Evolutionary conservation across 1,140 invertebrate genomes (phyloP), one percentile per base, ranked within the genome.

Genomic region (Carposina sasakii): DNA sequence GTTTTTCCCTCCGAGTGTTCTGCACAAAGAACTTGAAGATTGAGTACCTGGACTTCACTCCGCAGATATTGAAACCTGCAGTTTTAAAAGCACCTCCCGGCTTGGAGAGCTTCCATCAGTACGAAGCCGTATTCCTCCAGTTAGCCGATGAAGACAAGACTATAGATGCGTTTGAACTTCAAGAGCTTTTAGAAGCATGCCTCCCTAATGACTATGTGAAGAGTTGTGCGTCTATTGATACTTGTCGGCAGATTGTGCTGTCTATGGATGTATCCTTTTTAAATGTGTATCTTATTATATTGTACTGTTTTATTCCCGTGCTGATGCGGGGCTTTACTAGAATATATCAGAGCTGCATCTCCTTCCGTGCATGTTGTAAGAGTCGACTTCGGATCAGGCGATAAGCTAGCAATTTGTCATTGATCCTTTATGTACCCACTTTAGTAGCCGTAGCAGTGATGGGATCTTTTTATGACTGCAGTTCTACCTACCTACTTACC

Each of bases 121-220:
- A 97, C 67, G 94, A 97, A 76, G 92, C 94, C 0, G 92, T 96
- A 0, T 97, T 97, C 70, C 83, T 97, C 36, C 94, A 97, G 71
- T 76, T 97, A 40, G 95, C 95, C 0, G 95, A 97, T 75, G 95
- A 97, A 75, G 91, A 92, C 60, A 87, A 91, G 70, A 95, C 95
- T 0, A 93, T 98, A 31, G 96, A 96, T 67, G 92, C 94, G 6
- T 98, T 97, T 66, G 95, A 97, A 74, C 85, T 98, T 9, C 95
- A 97, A 75, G 96, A 98, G 76, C 83, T 97, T 13, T 82, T 98
- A 10, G 95, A 97, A 71, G 94, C 93, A 9, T 97, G 95, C 84
- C 86, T 98, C 52, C 96, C 95, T 3, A 97, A 98, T 84, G 95
- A 98, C 87, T 97, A 97, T 63, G 96, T 98, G 40, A 97, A 96